A percentile compares a stretch with the other conserved stretches of the same genome.
These are phyloP conservation scores for Acanthococcus lagerstroemiae DNA, from an alignment of 2,888 invertebrate genomes.

Conservation along the genomic window DNA sequence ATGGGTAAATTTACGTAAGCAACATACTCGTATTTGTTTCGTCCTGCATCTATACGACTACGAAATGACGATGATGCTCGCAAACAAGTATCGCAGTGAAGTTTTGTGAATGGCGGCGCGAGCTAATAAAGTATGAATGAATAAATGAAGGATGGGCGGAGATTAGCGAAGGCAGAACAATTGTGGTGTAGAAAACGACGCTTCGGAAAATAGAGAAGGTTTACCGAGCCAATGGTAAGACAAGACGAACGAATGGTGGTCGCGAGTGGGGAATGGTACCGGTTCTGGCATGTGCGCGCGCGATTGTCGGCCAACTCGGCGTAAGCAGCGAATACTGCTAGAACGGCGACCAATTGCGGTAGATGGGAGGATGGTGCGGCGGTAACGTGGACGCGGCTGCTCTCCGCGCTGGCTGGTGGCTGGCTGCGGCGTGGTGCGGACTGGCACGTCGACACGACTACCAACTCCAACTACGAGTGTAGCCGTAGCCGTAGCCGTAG, in stretches of 20 bases:
- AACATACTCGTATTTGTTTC: no score
- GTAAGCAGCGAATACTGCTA: no score
- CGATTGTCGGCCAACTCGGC: not conserved
- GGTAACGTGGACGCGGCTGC: no score
- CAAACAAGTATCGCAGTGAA: no score
- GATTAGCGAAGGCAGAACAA: constrained; percentile 27
- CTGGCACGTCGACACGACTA: no score
- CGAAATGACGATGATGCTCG: no score
- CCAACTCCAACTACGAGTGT: no score
- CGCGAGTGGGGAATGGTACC: constrained; percentile 14
- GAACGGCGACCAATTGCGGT: not conserved
- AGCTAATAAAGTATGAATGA: constrained; percentile 16
- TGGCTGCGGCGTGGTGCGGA: not conserved
- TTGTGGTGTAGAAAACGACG: not conserved
- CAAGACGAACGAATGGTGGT: not conserved
- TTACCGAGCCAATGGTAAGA: constrained; percentile 1
- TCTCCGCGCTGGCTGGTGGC: not conserved
- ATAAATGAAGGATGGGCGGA: constrained; percentile 10
- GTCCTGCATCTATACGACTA: no score
- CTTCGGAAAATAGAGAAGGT: constrained; percentile 1
- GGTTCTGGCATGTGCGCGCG: constrained; percentile 16
- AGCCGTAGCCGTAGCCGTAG: not conserved
- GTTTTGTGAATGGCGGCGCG: constrained; percentile 12
- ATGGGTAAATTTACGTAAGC: no score
- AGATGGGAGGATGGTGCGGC: not conserved